phyloP scores from a whole-genome alignment of 2,888 invertebrate species.

The Carcina quercana region DNA sequence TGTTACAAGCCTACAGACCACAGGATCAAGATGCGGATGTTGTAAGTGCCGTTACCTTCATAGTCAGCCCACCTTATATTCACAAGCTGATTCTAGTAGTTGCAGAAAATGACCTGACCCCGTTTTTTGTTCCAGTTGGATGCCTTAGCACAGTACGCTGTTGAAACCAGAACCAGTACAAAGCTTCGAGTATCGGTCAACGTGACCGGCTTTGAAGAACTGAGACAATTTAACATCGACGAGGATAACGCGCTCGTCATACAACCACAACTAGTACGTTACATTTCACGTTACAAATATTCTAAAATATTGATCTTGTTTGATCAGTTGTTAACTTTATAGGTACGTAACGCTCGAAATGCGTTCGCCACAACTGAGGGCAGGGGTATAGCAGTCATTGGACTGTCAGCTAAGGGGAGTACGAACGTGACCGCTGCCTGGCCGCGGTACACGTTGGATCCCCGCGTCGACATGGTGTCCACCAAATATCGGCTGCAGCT shows the following conservation, averaged over 20 bases:
- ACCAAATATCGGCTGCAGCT: slow-evolving; percentile 84
- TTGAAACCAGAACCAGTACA: slow-evolving; percentile 41
- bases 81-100: no score
- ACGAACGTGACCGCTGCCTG: slow-evolving; percentile 91
- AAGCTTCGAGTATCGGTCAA: slow-evolving; percentile 56
- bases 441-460: slow-evolving; percentile 90
- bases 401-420: slow-evolving; percentile 87
- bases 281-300: no score
- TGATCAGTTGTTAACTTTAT: neutral
- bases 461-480: slow-evolving; percentile 88
- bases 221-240: slow-evolving; percentile 79
- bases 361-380: slow-evolving; percentile 87
- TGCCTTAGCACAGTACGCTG: slow-evolving; percentile 59
- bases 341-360: slow-evolving; percentile 68
- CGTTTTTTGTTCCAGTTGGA: slow-evolving; percentile 53
- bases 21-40: slow-evolving; percentile 54
- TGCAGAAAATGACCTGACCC: no score
- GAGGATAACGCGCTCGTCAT: slow-evolving; percentile 86
- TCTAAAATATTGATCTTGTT: no score
- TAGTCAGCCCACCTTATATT: no score
- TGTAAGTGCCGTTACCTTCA: slow-evolving; percentile 26
- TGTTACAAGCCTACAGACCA: slow-evolving; percentile 43
- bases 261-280: slow-evolving; percentile 86
- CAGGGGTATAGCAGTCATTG: slow-evolving; percentile 84
- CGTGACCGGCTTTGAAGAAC: slow-evolving; percentile 56